Percentiles rank a stretch among this genome's conserved stretches.
These are phyloP conservation scores for Ammodytes dubius DNA, from an alignment of 2,113 vertebrate species.

Conservation along the genomic window DNA sequence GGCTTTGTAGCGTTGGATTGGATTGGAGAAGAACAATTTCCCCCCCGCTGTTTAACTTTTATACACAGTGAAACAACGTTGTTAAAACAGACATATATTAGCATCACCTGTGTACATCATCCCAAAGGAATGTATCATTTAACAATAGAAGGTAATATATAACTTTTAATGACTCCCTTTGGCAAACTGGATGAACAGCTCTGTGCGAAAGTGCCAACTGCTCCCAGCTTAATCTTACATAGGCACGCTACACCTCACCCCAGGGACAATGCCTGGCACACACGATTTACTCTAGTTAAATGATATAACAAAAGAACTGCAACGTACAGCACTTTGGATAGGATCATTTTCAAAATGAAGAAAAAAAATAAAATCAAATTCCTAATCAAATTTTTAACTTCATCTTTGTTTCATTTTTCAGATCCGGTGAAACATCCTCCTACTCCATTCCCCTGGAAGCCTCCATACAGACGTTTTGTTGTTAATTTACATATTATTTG, in stretches of 20 bases:
- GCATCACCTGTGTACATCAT: neutral
- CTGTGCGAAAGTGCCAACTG: neutral
- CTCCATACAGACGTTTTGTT: neutral
- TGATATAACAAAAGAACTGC: neutral
- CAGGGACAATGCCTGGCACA: neutral
- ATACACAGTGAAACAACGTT: too few species aligned
- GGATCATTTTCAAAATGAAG: neutral
- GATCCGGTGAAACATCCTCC: conserved; percentile 79
- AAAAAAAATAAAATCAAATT: too few species aligned
- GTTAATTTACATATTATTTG: conserved; percentile 12
- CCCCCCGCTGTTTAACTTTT: too few species aligned
- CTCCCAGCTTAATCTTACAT: neutral
- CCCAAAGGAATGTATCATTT: too few species aligned
- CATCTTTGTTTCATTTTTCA: conserved; percentile 59
- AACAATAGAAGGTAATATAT: neutral
- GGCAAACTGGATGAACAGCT: neutral
- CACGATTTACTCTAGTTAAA: neutral
- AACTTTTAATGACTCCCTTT: neutral
- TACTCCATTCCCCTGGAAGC: neutral
- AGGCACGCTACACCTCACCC: neutral
- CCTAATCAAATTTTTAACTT: neutral
- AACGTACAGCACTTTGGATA: neutral
- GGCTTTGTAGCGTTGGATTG: too few species aligned
- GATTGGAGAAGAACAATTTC: too few species aligned
- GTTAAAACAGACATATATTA: too few species aligned